Conservation (phyloP, 2,888 invertebrate species). For the Colletes collaris region DNA sequence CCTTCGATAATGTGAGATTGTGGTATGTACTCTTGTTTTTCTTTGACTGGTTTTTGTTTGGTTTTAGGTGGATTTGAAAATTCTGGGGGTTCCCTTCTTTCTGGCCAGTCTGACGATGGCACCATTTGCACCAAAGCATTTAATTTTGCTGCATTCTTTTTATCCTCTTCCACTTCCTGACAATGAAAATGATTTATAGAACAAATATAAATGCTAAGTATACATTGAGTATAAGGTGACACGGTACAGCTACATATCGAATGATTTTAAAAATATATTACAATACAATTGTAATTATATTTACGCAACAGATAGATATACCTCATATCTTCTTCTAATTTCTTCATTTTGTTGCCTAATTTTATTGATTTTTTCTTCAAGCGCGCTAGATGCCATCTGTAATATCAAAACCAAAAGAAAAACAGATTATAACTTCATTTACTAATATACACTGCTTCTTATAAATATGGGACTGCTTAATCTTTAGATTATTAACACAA, state of each 20-base stretch:
- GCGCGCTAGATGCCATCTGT: conserved; percentile 76
- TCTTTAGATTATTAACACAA: background rate
- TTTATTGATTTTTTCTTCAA: conserved; percentile 80
- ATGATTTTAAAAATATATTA: background rate
- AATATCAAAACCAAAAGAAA: background rate
- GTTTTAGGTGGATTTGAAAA: conserved; percentile 72
- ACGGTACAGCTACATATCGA: background rate
- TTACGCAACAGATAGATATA: conserved; percentile 39
- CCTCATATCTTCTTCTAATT: conserved; percentile 79
- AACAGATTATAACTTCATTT: background rate
- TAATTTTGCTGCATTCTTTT: conserved; percentile 81
- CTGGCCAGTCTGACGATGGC: conserved; percentile 82
- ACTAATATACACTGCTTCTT: background rate
- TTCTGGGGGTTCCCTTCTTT: conserved; percentile 79
- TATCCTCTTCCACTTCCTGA: conserved; percentile 83
- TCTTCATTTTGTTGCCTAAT: conserved; percentile 81
- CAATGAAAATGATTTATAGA: background rate
- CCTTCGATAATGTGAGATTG: conserved; percentile 72
- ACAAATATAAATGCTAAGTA: background rate
- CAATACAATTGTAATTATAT: background rate
- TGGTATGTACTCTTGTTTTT: conserved; percentile 67
- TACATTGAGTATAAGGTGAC: too few species aligned
- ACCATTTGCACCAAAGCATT: conserved; percentile 82
- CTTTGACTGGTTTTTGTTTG: conserved; percentile 61
- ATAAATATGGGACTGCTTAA: too few species aligned